Percentiles rank a stretch among this genome's conserved stretches.
Evolutionary conservation across 2,888 invertebrate species (phyloP).

Genomic region (Hyppa rectilinea): DNA sequence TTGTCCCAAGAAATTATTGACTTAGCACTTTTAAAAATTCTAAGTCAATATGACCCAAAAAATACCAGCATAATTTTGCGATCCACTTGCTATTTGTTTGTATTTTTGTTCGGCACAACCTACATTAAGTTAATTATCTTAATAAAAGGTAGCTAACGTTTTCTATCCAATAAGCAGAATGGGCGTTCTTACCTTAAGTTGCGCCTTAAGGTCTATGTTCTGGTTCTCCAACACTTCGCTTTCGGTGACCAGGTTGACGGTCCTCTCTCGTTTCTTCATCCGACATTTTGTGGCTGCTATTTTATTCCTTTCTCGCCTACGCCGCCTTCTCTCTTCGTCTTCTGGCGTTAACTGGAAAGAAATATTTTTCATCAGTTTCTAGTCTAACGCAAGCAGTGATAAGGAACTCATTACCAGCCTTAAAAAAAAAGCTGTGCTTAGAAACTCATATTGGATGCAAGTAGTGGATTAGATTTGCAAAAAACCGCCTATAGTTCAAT

Average conservation of each 20-base stretch:
- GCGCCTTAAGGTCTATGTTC: conserved; percentile 95
- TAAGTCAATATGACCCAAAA: conserved; percentile 3
- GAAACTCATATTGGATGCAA: no score
- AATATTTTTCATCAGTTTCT: conserved; percentile 14
- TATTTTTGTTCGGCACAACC: background rate
- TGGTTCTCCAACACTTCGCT: conserved; percentile 96
- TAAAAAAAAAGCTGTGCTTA: no score
- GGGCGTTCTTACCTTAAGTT: conserved; percentile 90
- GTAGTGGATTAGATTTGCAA: no score
- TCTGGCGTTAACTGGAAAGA: conserved; percentile 94
- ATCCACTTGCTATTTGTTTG: background rate
- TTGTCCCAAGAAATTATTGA: conserved; percentile 40
- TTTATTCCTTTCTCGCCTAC: conserved; percentile 97
- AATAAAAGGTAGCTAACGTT: background rate
- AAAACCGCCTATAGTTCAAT: no score
- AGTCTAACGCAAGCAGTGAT: background rate
- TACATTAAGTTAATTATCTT: background rate
- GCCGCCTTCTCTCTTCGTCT: conserved; percentile 96
- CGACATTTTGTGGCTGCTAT: conserved; percentile 98
- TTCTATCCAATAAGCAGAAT: background rate
- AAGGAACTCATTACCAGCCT: no score
- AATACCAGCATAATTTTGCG: background rate
- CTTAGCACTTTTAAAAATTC: conserved; percentile 28
- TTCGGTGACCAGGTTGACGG: conserved; percentile 96
- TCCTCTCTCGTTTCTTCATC: conserved; percentile 97